A percentile compares a stretch with the other conserved stretches of the same genome.
These are phyloP conservation scores for Sesamia inferens DNA, from an alignment of 2,888 invertebrate genomes.

Conservation along the genomic window DNA sequence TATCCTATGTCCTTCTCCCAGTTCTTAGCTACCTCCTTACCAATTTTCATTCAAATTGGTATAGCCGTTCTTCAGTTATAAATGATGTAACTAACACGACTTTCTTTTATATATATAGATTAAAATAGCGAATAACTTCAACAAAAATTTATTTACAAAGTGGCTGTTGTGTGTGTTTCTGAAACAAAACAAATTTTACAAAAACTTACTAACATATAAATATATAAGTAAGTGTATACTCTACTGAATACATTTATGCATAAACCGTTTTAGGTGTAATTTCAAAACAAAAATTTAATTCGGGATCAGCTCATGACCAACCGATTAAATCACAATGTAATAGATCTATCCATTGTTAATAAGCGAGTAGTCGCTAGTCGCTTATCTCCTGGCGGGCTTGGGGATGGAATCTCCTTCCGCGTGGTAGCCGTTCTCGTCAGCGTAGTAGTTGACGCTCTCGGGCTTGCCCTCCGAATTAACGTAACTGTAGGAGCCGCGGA, in stretches of 20 bases:
- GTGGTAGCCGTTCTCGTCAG: slow-evolving; percentile 92
- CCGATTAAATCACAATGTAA: slow-evolving; percentile 19
- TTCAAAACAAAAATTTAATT: slow-evolving; percentile 17
- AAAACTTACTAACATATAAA: slow-evolving; percentile 28
- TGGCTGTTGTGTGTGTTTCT: slow-evolving; percentile 4
- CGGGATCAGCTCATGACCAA: slow-evolving; percentile 26
- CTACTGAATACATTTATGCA: slow-evolving; percentile 23
- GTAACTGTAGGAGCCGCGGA: slow-evolving; percentile 91
- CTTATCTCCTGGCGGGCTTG: slow-evolving; percentile 76
- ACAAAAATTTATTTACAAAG: slow-evolving; percentile 32
- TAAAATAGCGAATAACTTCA: slow-evolving; percentile 17
- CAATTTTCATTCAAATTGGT: too few relatives aligned
- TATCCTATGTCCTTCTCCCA: too few relatives aligned
- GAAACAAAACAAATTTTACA: slow-evolving; percentile 22
- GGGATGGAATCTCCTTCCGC: slow-evolving; percentile 91
- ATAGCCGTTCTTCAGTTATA: too few relatives aligned
- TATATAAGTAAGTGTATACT: slow-evolving; percentile 20
- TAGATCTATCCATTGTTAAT: slow-evolving; percentile 58
- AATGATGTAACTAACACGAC: too few relatives aligned
- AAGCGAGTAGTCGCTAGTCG: slow-evolving; percentile 23
- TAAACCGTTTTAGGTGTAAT: slow-evolving; percentile 8
- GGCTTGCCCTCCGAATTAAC: slow-evolving; percentile 88
- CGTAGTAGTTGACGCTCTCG: slow-evolving; percentile 87
- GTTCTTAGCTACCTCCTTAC: too few relatives aligned
- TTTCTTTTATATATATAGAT: too few relatives aligned